Evolutionary conservation across 2,888 invertebrate species (phyloP).

Genomic region (Tanypteryx hageni): DNA sequence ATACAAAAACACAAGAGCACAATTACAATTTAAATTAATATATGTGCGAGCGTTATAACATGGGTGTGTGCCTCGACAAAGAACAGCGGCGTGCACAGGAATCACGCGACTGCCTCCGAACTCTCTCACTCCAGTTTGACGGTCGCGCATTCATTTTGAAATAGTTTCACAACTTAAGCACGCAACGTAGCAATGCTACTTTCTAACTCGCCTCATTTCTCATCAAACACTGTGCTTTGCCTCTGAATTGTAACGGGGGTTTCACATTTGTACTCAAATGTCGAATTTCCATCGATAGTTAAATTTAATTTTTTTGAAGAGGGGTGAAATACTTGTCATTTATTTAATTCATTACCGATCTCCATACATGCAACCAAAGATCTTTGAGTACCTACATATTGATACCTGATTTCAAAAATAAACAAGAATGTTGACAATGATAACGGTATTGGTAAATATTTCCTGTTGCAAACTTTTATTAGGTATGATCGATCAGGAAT

Average conservation of each 20-base stretch:
- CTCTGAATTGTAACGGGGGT: not conserved
- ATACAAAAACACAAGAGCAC: too few species aligned
- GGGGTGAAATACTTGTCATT: too few species aligned
- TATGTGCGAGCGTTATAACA: not conserved
- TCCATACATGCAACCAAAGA: too few species aligned
- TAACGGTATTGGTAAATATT: too few species aligned
- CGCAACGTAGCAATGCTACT: not conserved
- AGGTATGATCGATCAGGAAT: too few species aligned
- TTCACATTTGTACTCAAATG: not conserved
- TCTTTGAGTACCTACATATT: too few species aligned
- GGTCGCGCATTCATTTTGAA: constrained; percentile 10
- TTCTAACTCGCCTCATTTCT: constrained; percentile 1
- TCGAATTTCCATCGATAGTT: not conserved
- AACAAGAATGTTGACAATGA: too few species aligned
- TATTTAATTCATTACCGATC: too few species aligned
- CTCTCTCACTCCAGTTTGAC: constrained; percentile 18
- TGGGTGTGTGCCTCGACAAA: not conserved
- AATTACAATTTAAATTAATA: too few species aligned
- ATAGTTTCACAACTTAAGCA: constrained; percentile 31
- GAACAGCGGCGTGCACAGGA: not conserved
- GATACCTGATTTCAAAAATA: too few species aligned
- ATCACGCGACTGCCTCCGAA: not conserved
- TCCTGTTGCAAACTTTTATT: too few species aligned
- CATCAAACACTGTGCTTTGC: not conserved
- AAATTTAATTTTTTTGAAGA: not conserved